A percentile compares a stretch with the other conserved stretches of the same genome.
These are phyloP conservation scores for Crotalus viridis DNA, from an alignment of 2,113 vertebrate species.

Conservation along the genomic window DNA sequence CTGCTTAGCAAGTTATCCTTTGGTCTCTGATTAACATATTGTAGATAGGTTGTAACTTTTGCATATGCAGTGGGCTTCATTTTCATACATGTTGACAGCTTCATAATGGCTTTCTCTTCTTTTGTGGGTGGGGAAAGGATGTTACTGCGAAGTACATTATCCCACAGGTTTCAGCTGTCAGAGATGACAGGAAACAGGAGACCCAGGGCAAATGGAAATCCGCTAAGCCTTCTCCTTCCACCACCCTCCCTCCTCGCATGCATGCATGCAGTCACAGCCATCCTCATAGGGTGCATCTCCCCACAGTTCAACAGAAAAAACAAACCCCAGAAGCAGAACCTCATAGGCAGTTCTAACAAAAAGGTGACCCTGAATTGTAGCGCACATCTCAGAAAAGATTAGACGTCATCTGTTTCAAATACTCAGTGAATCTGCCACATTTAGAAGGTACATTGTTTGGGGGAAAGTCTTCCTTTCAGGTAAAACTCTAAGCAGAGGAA, in stretches of 20 bases:
- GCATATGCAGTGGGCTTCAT: conserved; percentile 25
- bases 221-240: neutral
- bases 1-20: conserved; percentile 33
- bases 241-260: neutral
- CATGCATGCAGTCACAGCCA: neutral
- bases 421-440: neutral
- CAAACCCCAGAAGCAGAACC: neutral
- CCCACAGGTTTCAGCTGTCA: conserved; percentile 10
- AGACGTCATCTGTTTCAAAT: neutral
- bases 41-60: conserved; percentile 20
- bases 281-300: neutral
- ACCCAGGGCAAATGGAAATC: neutral
- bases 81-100: conserved; percentile 24
- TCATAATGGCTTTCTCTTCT: conserved; percentile 24
- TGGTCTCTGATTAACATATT: conserved; percentile 28
- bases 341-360: neutral
- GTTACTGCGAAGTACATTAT: conserved; percentile 8
- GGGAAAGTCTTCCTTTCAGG: neutral
- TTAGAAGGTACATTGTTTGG: neutral
- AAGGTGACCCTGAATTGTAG: neutral
- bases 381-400: neutral
- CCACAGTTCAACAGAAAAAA: neutral
- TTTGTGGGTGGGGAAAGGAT: neutral
- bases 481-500: neutral
- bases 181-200: conserved; percentile 22